phyloP scores from a whole-genome alignment of 1,140 invertebrate species.

The Drosophila rhopaloa region DNA sequence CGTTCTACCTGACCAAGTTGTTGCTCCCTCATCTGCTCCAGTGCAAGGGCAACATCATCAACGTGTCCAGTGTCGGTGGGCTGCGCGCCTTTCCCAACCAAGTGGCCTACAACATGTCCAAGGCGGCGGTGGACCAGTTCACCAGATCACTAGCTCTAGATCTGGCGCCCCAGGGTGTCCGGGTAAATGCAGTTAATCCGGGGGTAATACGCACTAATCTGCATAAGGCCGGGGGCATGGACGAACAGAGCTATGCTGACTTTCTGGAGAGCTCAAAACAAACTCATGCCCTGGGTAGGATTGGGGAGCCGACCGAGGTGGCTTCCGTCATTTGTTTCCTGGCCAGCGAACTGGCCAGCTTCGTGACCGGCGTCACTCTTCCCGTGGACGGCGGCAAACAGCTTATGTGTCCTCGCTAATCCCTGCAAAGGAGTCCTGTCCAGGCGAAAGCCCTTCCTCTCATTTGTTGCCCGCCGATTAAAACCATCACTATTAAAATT shows the following conservation, averaged over 20 bases:
- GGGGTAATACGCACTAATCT: slow-evolving; percentile 91
- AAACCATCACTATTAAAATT: not conserved
- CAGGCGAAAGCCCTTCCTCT: not conserved
- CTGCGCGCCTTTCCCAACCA: slow-evolving; percentile 91
- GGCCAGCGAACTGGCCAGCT: slow-evolving; percentile 91
- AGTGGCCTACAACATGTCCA: slow-evolving; percentile 94
- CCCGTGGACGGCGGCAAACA: slow-evolving; percentile 90
- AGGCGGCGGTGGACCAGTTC: slow-evolving; percentile 95
- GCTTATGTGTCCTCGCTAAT: slow-evolving; percentile 69
- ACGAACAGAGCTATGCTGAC: slow-evolving; percentile 88
- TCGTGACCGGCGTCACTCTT: slow-evolving; percentile 92
- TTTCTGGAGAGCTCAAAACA: slow-evolving; percentile 91
- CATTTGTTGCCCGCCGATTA: not conserved
- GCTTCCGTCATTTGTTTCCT: slow-evolving; percentile 93
- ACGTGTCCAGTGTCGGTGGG: slow-evolving; percentile 95
- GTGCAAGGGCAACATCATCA: slow-evolving; percentile 94
- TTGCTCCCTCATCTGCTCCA: slow-evolving; percentile 92
- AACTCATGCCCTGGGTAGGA: slow-evolving; percentile 93
- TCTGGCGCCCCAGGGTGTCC: slow-evolving; percentile 91
- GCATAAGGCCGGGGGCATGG: slow-evolving; percentile 91
- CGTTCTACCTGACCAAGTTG: slow-evolving; percentile 93
- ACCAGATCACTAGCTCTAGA: slow-evolving; percentile 94
- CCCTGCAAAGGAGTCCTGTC: not conserved
- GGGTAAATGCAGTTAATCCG: slow-evolving; percentile 95
- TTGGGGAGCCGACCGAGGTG: slow-evolving; percentile 91